Conservation (phyloP, 37 sponge, comb jelly and placozoan genomes). For the Cladorhizidae sp. region DNA sequence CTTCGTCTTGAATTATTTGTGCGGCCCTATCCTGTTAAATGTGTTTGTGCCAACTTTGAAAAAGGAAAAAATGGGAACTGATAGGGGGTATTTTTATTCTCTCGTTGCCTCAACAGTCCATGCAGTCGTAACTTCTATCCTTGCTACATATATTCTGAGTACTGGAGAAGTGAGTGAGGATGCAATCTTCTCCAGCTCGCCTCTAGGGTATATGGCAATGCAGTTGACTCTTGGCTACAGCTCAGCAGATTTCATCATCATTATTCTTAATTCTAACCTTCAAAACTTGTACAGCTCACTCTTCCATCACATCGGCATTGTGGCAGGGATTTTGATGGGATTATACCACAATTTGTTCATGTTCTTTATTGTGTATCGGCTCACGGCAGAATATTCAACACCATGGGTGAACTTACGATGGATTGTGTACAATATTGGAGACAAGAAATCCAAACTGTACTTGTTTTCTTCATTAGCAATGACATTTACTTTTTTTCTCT, state of each 20-base stretch:
- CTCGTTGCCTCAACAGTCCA: constrained; percentile 61
- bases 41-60: no score
- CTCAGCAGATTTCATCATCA: constrained; percentile 45
- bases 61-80: neutral
- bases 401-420: constrained; percentile 57
- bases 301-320: constrained; percentile 43
- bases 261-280: constrained; percentile 41
- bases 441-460: neutral
- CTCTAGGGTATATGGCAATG: constrained; percentile 26
- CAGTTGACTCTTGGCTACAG: constrained; percentile 71
- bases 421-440: constrained; percentile 7
- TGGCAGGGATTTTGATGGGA: constrained; percentile 26
- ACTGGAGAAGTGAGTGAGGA: constrained; percentile 17
- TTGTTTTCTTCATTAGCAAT: constrained; percentile 33
- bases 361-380: constrained; percentile 48
- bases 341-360: constrained; percentile 35
- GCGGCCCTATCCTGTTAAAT: no score
- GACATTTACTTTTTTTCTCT: constrained; percentile 51
- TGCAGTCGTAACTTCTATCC: constrained; percentile 20
- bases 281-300: constrained; percentile 15
- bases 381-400: constrained; percentile 58
- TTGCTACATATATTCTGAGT: constrained; percentile 10
- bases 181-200: constrained; percentile 35
- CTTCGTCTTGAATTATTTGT: no score
- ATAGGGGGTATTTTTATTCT: constrained; percentile 37